Evolutionary conservation across 2,113 vertebrate species (phyloP).

Genomic region (Paradoxurus hermaphroditus): DNA sequence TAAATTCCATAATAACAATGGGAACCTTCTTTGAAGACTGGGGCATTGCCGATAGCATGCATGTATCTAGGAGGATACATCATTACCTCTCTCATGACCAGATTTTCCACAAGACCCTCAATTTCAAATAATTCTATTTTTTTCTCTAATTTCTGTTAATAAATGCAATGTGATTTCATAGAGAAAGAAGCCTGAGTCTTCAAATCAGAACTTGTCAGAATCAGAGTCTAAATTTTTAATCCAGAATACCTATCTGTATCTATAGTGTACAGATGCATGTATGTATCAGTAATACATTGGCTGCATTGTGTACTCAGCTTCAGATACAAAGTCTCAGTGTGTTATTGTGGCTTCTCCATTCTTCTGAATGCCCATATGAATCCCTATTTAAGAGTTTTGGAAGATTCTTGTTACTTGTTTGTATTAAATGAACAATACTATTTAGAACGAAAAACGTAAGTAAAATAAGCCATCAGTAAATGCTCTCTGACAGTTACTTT

Average conservation of each 20-base stretch:
- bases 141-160: not conserved
- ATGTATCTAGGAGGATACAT: not conserved
- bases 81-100: not conserved
- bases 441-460: not conserved
- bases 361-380: not conserved
- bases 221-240: not conserved
- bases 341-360: not conserved
- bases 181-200: not conserved
- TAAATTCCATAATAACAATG: not conserved
- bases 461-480: not conserved
- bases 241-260: not conserved
- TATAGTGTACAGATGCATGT: fast-evolving
- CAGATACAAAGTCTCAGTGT: not conserved
- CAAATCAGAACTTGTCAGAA: not conserved
- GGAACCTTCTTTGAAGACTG: not conserved
- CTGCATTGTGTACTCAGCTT: not conserved
- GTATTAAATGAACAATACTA: not conserved
- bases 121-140: not conserved
- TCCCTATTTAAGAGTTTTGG: not conserved
- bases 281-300: not conserved
- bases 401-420: not conserved
- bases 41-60: not conserved
- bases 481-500: not conserved
- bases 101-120: not conserved
- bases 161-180: not conserved